These are phyloP conservation scores for Dasysyrphus tricinctus DNA, from an alignment of 2,888 invertebrate species.

Conservation along the genomic window DNA sequence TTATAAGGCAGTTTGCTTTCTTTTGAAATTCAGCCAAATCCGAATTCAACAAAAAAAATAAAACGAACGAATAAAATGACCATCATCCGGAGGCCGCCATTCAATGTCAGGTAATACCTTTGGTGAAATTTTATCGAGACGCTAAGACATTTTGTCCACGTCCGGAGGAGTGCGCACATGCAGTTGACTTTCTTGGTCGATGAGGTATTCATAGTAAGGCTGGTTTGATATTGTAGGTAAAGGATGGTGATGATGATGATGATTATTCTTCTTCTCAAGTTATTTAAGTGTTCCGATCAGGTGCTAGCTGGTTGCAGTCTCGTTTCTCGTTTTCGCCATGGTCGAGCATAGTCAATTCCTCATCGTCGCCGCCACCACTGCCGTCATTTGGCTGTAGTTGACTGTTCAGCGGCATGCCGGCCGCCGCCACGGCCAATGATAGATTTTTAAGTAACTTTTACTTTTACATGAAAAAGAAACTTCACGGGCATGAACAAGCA, in stretches of 20 bases:
- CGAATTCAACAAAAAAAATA: slow-evolving; percentile 1
- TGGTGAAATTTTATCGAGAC: slow-evolving; percentile 56
- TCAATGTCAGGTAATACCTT: slow-evolving; percentile 46
- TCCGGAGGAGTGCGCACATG: slow-evolving; percentile 40
- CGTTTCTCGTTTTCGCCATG: slow-evolving; percentile 44
- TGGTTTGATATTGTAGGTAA: slow-evolving; percentile 3
- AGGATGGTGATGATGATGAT: slow-evolving; percentile 50
- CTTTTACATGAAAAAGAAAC: slow-evolving; percentile 71
- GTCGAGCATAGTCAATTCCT: slow-evolving; percentile 55
- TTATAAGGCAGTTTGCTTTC: slow-evolving; percentile 43
- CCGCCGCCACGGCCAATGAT: slow-evolving; percentile 42
- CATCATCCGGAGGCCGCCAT: slow-evolving; percentile 29
- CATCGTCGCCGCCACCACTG: slow-evolving; percentile 20
- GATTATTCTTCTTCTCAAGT: slow-evolving; percentile 37
- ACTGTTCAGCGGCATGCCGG: not conserved
- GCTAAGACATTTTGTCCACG: slow-evolving; percentile 68
- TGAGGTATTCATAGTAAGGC: not conserved
- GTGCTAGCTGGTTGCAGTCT: slow-evolving; percentile 46
- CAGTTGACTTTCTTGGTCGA: slow-evolving; percentile 47
- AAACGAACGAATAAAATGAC: slow-evolving; percentile 45
- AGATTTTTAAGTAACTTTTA: slow-evolving; percentile 75
- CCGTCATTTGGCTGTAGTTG: slow-evolving; percentile 30
- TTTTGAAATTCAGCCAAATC: slow-evolving; percentile 51
- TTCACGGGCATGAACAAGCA: slow-evolving; percentile 42
- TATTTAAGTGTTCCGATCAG: slow-evolving; percentile 71